Conservation (phyloP, 2,113 vertebrate genomes). For the Eurypyga helias region DNA sequence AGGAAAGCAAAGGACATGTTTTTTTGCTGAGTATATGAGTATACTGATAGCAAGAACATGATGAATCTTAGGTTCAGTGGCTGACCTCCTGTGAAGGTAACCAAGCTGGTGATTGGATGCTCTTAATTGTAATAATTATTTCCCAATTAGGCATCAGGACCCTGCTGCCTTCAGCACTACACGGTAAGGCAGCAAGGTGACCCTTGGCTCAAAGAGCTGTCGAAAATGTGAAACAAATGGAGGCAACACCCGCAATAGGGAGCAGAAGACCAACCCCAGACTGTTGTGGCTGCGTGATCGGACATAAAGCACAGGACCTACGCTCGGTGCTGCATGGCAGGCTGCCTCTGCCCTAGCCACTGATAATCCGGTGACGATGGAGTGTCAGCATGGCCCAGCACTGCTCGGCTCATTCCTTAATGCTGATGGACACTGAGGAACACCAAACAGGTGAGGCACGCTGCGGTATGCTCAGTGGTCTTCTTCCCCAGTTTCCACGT, state of each 20-base stretch:
- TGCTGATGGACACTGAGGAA: neutral
- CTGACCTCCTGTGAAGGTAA: neutral
- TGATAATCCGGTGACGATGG: neutral
- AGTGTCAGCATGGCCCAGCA: neutral
- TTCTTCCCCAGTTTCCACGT: neutral
- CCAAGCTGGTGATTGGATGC: neutral
- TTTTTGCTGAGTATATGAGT: neutral
- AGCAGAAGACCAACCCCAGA: neutral
- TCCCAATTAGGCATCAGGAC: neutral
- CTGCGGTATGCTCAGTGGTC: rapidly evolving
- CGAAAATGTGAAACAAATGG: neutral
- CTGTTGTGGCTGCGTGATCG: rapidly evolving
- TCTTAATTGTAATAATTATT: conserved; percentile 35
- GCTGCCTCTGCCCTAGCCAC: neutral
- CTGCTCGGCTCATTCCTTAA: neutral
- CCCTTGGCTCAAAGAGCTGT: neutral
- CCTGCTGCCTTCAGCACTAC: neutral
- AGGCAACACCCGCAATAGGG: neutral
- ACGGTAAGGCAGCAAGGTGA: neutral
- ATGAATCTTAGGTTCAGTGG: neutral
- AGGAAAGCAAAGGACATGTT: neutral
- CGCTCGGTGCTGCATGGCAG: neutral
- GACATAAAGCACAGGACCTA: neutral
- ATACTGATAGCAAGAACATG: neutral
- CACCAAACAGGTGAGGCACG: neutral